These are phyloP conservation scores for Tetragonula clypearis DNA, from an alignment of 1,140 invertebrate species.

Conservation along the genomic window DNA sequence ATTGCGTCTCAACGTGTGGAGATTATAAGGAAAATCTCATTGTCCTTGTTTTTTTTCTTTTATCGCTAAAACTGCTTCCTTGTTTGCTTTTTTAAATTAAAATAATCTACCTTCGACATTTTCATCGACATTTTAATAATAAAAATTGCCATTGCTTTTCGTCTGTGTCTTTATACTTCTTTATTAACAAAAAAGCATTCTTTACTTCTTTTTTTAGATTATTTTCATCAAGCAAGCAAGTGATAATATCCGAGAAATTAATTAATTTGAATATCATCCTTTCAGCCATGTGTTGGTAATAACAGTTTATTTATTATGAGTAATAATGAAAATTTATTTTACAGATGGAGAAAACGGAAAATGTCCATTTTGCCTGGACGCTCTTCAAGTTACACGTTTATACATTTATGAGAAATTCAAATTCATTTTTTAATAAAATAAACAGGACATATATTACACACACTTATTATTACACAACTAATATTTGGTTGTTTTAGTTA, in stretches of 20 bases:
- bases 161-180: neutral
- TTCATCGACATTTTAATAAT: too few relatives aligned
- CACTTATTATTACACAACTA: neutral
- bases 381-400: neutral
- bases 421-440: neutral
- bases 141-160: too few relatives aligned
- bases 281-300: neutral
- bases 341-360: neutral
- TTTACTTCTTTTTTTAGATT: too few relatives aligned
- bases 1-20: neutral
- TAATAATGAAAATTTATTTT: neutral
- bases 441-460: neutral
- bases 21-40: neutral
- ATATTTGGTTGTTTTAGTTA: neutral
- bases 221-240: too few relatives aligned
- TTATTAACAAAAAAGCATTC: too few relatives aligned
- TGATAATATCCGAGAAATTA: too few relatives aligned
- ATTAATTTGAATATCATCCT: neutral
- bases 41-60: neutral
- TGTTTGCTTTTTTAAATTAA: neutral
- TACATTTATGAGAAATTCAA: neutral
- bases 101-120: neutral
- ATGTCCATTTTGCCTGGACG: neutral
- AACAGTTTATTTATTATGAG: neutral
- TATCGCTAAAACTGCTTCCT: neutral